These are phyloP conservation scores for Hyppa rectilinea DNA, from an alignment of 2,888 invertebrate species.

Conservation along the genomic window DNA sequence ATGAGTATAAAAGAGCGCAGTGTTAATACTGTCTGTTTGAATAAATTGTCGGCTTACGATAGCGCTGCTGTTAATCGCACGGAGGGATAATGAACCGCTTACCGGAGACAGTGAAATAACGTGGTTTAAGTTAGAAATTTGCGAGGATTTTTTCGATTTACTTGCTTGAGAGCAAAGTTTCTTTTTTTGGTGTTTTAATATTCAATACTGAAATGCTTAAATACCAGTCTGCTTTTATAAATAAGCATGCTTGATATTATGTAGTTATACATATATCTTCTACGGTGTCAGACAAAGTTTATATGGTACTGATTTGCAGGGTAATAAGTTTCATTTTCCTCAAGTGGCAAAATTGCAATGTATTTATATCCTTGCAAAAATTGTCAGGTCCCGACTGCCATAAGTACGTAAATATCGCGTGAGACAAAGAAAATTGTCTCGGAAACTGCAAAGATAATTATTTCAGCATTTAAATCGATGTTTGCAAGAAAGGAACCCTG, in stretches of 20 bases:
- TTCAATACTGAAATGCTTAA: neutral
- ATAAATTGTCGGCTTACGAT: slow-evolving; percentile 55
- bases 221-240: neutral
- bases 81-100: slow-evolving; percentile 39
- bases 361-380: neutral
- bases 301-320: neutral
- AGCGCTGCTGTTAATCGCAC: slow-evolving; percentile 34
- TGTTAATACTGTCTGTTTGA: slow-evolving; percentile 26
- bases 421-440: neutral
- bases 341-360: neutral
- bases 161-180: neutral
- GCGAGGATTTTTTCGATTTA: slow-evolving; percentile 1
- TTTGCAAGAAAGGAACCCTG: too few species aligned
- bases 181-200: neutral
- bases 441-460: neutral
- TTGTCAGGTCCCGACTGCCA: neutral
- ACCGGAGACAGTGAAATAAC: neutral
- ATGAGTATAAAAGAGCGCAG: slow-evolving; percentile 19
- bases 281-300: neutral
- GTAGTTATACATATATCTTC: neutral
- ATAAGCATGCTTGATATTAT: neutral
- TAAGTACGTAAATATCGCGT: neutral
- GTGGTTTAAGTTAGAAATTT: slow-evolving; percentile 1
- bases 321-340: too few species aligned
- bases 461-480: too few species aligned